Evolutionary conservation across 2,888 invertebrate genomes (phyloP).

Genomic region (Nezara viridula): DNA sequence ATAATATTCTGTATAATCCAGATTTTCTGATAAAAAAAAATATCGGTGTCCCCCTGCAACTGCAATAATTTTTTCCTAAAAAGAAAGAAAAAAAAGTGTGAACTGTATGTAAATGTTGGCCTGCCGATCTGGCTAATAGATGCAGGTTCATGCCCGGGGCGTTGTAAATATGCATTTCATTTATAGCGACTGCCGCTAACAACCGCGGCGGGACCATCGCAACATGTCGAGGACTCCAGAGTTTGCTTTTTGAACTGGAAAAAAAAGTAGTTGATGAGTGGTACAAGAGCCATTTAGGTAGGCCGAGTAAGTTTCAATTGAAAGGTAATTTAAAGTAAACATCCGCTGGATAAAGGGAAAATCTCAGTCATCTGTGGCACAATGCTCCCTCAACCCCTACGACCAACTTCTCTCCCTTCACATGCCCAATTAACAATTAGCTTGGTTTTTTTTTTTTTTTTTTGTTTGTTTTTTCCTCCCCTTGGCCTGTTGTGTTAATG

Average conservation of each 20-base stretch:
- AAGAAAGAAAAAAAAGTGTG: conserved; percentile 6
- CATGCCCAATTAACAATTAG: conserved; percentile 49
- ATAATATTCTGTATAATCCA: not conserved
- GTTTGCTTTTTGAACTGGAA: not conserved
- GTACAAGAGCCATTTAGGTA: not conserved
- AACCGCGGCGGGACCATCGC: not conserved
- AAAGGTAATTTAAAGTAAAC: conserved; percentile 51
- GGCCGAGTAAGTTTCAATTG: conserved; percentile 33
- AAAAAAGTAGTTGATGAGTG: conserved; percentile 24
- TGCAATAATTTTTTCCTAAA: not conserved
- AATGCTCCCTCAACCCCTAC: not conserved
- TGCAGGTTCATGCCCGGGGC: conserved; percentile 17
- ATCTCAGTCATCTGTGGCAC: not conserved
- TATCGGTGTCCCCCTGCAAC: conserved; percentile 14
- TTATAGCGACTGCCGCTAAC: conserved; percentile 26
- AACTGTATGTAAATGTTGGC: conserved; percentile 35
- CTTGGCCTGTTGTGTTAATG: conserved; percentile 15
- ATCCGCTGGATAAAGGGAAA: not conserved
- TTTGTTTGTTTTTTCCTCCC: not conserved
- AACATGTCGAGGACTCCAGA: not conserved
- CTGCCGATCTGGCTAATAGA: conserved; percentile 46
- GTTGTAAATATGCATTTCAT: conserved; percentile 48
- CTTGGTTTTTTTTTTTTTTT: not conserved
- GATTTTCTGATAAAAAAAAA: conserved; percentile 9
- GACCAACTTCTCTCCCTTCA: conserved; percentile 32